These are phyloP conservation scores for Zhuqinia jingwanae DNA, from an alignment of 2,888 invertebrate genomes.

Conservation along the genomic window DNA sequence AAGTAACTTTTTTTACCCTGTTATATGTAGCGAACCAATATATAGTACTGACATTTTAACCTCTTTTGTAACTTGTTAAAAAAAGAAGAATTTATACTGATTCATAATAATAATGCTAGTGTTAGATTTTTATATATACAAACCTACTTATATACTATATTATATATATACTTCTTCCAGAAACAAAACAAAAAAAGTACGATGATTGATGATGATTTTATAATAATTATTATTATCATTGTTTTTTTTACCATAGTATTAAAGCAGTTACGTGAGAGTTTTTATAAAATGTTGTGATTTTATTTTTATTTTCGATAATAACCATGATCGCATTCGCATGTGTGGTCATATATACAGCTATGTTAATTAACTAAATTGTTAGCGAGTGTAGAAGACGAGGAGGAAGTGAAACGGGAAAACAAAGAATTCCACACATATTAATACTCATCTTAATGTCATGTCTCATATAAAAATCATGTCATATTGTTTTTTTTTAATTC, in stretches of 20 bases:
- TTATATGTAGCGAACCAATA: no score
- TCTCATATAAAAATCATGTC: constrained; percentile 46
- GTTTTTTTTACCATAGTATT: constrained; percentile 25
- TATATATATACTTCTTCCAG: constrained; percentile 17
- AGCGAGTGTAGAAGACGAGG: no score
- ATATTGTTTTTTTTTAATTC: constrained; percentile 46
- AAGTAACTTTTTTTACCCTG: no score
- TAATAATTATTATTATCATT: constrained; percentile 17
- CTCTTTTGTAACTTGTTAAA: constrained; percentile 14
- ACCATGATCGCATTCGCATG: neutral
- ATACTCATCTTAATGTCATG: constrained; percentile 37
- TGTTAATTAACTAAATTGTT: neutral
- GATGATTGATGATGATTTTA: neutral
- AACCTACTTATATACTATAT: no score
- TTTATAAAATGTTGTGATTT: neutral
- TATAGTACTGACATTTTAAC: constrained; percentile 40
- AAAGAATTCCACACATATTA: no score
- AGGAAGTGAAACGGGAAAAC: no score
- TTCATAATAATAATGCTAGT: neutral
- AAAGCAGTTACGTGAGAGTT: neutral
- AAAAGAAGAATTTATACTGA: neutral
- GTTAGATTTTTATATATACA: constrained; percentile 24
- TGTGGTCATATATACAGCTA: neutral
- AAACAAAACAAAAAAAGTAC: neutral
- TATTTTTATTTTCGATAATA: neutral